phyloP scores from a whole-genome alignment of 2,797 vertebrate genomes.

The Tamandua tetradactyla region DNA sequence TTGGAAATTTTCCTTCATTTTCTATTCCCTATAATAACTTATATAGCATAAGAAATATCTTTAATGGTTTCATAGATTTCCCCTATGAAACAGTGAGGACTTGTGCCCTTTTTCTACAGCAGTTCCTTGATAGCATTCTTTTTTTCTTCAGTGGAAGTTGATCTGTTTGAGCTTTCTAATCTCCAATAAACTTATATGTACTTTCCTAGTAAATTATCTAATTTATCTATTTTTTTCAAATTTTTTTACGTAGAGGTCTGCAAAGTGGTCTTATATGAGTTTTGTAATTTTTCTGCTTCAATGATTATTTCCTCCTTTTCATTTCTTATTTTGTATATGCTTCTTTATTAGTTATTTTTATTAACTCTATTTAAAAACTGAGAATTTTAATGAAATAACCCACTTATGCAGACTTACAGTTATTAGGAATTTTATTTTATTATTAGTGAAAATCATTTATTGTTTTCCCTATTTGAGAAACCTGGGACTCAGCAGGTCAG shows the following conservation, averaged over 20 bases:
- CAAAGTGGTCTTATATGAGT: not conserved
- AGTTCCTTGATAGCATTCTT: not conserved
- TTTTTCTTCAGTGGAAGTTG: not conserved
- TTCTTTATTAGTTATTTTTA: not conserved
- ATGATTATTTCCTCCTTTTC: not conserved
- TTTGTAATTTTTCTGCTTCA: not conserved
- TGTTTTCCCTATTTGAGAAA: not conserved
- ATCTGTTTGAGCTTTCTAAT: not conserved
- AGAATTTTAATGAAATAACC: not conserved
- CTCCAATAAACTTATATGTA: not conserved
- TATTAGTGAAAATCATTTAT: constrained; percentile 12
- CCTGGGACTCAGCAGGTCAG: not conserved
- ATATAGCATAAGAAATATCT: not conserved
- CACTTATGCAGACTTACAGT: not conserved
- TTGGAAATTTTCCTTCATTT: too few species aligned
- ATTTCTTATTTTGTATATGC: not conserved
- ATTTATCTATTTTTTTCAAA: too few species aligned
- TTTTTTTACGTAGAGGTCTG: too few species aligned
- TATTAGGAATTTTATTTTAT: constrained; percentile 42
- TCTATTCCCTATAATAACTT: not conserved
- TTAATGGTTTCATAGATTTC: not conserved
- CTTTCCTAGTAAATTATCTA: not conserved
- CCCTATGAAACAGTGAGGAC: not conserved
- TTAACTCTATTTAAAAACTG: not conserved
- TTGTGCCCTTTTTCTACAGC: not conserved